These are phyloP conservation scores for Lithobates pipiens DNA, from an alignment of 2,797 vertebrate species.

Conservation along the genomic window DNA sequence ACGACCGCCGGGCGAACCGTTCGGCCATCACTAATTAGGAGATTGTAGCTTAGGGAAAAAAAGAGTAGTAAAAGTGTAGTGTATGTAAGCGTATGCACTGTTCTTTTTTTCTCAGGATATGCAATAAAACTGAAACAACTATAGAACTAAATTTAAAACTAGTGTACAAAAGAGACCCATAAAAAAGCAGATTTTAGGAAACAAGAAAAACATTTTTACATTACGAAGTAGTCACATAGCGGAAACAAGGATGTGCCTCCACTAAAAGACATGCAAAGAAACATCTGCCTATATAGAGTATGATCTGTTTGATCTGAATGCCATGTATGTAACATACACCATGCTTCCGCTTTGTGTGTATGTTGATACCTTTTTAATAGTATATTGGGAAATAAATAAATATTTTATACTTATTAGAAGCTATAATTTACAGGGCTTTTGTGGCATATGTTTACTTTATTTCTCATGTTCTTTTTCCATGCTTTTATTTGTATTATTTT, in stretches of 20 bases:
- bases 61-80: neutral
- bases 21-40: too few species aligned
- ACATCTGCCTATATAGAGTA: slow-evolving; percentile 30
- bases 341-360: neutral
- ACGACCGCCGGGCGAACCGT: too few species aligned
- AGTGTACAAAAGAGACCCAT: slow-evolving; percentile 11
- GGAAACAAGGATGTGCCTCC: slow-evolving; percentile 14
- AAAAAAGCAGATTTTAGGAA: slow-evolving; percentile 13
- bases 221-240: slow-evolving; percentile 11
- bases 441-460: neutral
- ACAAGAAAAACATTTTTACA: slow-evolving; percentile 7
- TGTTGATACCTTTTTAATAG: slow-evolving; percentile 19
- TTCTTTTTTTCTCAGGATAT: neutral
- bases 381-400: slow-evolving; percentile 22
- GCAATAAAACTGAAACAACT: slow-evolving; percentile 2
- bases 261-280: slow-evolving; percentile 19
- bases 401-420: slow-evolving; percentile 21
- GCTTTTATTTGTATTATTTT: neutral
- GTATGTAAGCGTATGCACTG: neutral
- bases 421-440: slow-evolving; percentile 20
- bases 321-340: slow-evolving; percentile 40
- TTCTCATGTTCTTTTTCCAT: neutral
- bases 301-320: slow-evolving; percentile 32
- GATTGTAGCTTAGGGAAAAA: neutral
- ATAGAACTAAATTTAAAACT: slow-evolving; percentile 13